Evolutionary conservation across 1,140 invertebrate genomes (phyloP).

Genomic region (Heliothis subflexa): DNA sequence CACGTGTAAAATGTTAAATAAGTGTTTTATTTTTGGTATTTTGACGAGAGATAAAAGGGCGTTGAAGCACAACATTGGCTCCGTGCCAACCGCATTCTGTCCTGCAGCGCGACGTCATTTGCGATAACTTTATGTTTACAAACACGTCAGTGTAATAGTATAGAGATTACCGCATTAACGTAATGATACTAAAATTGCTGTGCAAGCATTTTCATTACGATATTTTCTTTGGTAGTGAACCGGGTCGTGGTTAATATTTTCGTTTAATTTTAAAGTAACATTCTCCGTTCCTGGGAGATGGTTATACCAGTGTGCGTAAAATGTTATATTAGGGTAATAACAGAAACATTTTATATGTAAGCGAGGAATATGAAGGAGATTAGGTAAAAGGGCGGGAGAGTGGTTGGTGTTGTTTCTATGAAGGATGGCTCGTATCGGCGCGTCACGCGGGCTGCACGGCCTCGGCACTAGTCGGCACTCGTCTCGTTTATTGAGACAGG

Average conservation of each 20-base stretch:
- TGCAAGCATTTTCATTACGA: neutral
- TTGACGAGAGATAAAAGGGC: constrained; percentile 75
- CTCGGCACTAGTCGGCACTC: constrained; percentile 58
- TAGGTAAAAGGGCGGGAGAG: constrained; percentile 44
- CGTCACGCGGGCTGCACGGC: constrained; percentile 47
- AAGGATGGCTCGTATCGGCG: constrained; percentile 39
- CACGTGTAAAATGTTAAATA: constrained; percentile 68
- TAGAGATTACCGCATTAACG: constrained; percentile 29
- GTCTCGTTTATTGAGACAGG: constrained; percentile 62
- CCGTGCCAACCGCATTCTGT: constrained; percentile 69
- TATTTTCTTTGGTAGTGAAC: neutral
- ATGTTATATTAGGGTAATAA: constrained; percentile 42
- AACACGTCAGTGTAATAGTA: constrained; percentile 67
- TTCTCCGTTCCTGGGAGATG: constrained; percentile 1
- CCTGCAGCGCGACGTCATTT: constrained; percentile 62
- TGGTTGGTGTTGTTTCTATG: constrained; percentile 47
- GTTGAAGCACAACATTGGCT: constrained; percentile 69
- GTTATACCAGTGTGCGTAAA: constrained; percentile 39
- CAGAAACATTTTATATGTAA: constrained; percentile 41
- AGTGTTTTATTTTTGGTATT: constrained; percentile 69
- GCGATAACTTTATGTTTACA: constrained; percentile 72
- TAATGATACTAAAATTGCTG: constrained; percentile 3
- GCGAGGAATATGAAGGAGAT: constrained; percentile 36
- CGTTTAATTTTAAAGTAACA: constrained; percentile 16
- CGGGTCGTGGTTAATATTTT: constrained; percentile 9